These are phyloP conservation scores for Cephalopterus ornatus DNA, from an alignment of 2,113 vertebrate genomes.

Conservation along the genomic window DNA sequence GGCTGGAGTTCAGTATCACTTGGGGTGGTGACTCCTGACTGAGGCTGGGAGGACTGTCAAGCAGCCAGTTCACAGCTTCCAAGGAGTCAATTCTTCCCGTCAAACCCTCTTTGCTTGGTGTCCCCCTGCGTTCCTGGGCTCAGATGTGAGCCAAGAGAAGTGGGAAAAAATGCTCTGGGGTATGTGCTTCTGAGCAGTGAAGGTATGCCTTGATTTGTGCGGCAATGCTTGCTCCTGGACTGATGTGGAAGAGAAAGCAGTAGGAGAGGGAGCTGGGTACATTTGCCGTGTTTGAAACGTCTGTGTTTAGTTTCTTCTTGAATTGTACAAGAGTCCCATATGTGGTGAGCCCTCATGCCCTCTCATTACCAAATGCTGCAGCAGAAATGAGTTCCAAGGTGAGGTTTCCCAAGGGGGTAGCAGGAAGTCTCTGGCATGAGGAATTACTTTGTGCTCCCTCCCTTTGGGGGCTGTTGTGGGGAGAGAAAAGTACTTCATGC, in stretches of 20 bases:
- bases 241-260: background rate
- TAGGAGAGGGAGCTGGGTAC: background rate
- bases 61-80: background rate
- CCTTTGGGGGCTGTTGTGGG: no score
- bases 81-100: background rate
- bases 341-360: background rate
- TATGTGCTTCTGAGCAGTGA: background rate
- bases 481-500: background rate
- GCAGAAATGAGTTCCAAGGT: background rate
- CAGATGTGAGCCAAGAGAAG: background rate
- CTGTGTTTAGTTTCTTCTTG: background rate
- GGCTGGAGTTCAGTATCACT: background rate
- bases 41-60: background rate
- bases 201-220: background rate
- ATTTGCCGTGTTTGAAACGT: background rate
- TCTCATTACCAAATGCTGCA: background rate
- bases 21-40: background rate
- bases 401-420: background rate
- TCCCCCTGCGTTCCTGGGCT: background rate
- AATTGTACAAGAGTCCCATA: background rate
- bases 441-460: background rate
- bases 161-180: background rate
- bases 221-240: background rate
- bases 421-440: background rate
- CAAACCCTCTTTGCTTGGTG: background rate